phyloP scores from a whole-genome alignment of 2,113 vertebrate species.

The Mellivora capensis region DNA sequence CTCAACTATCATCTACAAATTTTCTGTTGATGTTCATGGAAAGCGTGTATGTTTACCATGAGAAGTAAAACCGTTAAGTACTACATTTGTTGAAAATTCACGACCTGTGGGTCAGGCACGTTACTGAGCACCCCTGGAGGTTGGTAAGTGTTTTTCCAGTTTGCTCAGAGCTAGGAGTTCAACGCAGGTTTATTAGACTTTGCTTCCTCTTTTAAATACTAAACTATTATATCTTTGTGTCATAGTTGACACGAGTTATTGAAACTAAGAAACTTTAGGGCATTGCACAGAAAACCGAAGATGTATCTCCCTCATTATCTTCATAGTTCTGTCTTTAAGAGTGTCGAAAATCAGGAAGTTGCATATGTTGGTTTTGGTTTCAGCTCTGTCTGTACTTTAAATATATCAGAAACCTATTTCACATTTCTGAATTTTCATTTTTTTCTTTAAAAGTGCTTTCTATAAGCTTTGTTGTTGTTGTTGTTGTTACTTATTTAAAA shows the following conservation, averaged over 20 bases:
- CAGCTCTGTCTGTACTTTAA: not conserved
- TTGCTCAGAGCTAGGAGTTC: not conserved
- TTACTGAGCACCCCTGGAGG: not conserved
- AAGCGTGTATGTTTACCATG: not conserved
- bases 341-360: not conserved
- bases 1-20: not conserved
- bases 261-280: not conserved
- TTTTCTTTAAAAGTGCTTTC: not conserved
- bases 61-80: not conserved
- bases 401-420: not conserved
- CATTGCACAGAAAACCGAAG: not conserved
- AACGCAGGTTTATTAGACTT: not conserved
- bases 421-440: not conserved
- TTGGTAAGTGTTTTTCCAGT: not conserved
- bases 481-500: not conserved
- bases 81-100: not conserved
- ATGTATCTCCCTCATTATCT: not conserved
- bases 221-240: not conserved
- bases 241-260: not conserved
- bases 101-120: not conserved
- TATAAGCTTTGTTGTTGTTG: not conserved
- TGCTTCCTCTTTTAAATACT: not conserved
- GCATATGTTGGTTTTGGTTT: not conserved
- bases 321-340: not conserved
- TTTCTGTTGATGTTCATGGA: not conserved